A percentile compares a stretch with the other conserved stretches of the same genome.
phyloP scores from a whole-genome alignment of 2,113 vertebrate species.

The Pogonocichla stellata region DNA sequence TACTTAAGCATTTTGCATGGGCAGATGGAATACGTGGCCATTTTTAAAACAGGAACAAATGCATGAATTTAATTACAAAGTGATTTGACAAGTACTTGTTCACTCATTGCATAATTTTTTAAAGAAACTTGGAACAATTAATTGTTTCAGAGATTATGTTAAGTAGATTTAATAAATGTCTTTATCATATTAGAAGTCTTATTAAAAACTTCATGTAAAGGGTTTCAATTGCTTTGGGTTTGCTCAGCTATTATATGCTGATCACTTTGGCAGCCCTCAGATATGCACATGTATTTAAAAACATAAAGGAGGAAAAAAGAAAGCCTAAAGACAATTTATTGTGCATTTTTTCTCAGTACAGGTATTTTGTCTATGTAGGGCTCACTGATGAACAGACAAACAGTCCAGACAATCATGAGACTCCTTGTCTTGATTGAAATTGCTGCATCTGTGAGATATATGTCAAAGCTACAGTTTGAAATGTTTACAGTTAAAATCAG shows the following conservation, averaged over 20 bases:
- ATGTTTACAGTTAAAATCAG: neutral
- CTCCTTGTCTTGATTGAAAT: neutral
- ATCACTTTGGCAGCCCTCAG: neutral
- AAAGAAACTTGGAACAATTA: conserved; percentile 27
- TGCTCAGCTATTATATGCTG: neutral
- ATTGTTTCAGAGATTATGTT: neutral
- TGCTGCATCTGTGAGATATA: neutral
- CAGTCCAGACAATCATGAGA: neutral
- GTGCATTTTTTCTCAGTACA: neutral
- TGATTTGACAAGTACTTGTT: conserved; percentile 68
- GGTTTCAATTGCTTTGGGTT: neutral
- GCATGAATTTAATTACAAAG: conserved; percentile 75
- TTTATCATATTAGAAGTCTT: neutral
- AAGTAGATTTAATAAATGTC: neutral
- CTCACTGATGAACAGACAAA: neutral
- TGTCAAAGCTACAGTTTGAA: neutral
- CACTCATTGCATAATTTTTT: conserved; percentile 60
- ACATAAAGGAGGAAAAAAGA: accelerated
- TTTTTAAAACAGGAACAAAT: conserved; percentile 76
- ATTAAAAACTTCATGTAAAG: neutral
- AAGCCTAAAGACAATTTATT: neutral
- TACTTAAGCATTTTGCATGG: conserved; percentile 63
- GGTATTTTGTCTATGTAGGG: neutral
- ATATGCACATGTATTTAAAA: neutral
- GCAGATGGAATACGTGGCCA: conserved; percentile 76